Conservation (phyloP, 2,888 invertebrate genomes). For the Luperina testacea region DNA sequence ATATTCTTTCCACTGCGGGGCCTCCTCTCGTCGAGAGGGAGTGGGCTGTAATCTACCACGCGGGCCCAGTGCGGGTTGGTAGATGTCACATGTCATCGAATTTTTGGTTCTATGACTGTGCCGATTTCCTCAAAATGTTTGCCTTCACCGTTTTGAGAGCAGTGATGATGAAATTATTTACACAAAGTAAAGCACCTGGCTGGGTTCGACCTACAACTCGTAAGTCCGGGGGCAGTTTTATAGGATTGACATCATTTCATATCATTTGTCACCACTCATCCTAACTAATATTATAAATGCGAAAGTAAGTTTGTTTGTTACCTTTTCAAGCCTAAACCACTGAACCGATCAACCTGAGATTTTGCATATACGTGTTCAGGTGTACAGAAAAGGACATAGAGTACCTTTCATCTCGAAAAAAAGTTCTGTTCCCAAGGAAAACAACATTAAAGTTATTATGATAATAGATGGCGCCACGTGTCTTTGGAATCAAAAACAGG, state of each 20-base stretch:
- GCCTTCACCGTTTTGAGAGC: neutral
- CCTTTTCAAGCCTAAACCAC: too few relatives aligned
- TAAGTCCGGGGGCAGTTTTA: neutral
- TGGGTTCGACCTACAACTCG: neutral
- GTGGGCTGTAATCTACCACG: neutral
- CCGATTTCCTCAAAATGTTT: neutral
- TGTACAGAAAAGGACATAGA: too few relatives aligned
- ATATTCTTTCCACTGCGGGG: neutral
- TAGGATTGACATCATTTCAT: conserved; percentile 4
- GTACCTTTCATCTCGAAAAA: too few relatives aligned
- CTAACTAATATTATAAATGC: too few relatives aligned
- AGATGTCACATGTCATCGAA: neutral
- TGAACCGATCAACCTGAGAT: too few relatives aligned
- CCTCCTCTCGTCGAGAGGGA: neutral
- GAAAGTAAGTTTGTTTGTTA: too few relatives aligned
- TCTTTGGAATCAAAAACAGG: too few relatives aligned
- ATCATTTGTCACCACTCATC: neutral
- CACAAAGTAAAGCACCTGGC: neutral
- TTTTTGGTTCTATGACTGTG: neutral
- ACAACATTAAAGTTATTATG: too few relatives aligned
- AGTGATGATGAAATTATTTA: neutral
- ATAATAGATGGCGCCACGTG: too few relatives aligned
- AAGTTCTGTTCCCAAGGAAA: too few relatives aligned
- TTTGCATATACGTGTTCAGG: too few relatives aligned
- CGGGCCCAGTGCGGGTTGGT: neutral